A percentile compares a stretch with the other conserved stretches of the same genome.
Evolutionary conservation across 1,140 invertebrate species (phyloP).

Genomic region (Drosophila ambigua): DNA sequence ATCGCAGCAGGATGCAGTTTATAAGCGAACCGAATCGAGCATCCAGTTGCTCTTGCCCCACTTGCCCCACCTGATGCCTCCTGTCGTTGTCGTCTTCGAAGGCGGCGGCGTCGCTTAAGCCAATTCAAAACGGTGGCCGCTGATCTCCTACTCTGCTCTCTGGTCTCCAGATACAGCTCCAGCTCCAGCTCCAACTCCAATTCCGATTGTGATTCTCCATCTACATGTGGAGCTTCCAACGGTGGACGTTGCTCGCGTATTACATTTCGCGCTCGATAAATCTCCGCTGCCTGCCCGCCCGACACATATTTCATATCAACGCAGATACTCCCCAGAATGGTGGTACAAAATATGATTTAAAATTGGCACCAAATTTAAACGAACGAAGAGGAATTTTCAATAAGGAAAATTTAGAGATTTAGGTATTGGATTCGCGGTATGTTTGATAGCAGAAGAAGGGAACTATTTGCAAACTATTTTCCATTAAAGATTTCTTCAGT

Average conservation of each 20-base stretch:
- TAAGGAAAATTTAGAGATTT: too few species aligned
- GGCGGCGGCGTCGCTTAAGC: conserved; percentile 71
- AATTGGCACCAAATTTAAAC: background rate
- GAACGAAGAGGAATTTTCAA: background rate
- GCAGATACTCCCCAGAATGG: conserved; percentile 62
- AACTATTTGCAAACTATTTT: background rate
- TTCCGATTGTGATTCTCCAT: conserved; percentile 13
- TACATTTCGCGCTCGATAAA: conserved; percentile 83
- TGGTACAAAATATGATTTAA: conserved; percentile 12
- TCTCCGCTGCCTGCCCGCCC: conserved; percentile 77
- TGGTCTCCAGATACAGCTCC: conserved; percentile 4
- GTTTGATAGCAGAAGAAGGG: background rate
- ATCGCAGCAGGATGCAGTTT: conserved; percentile 80
- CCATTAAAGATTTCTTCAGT: background rate
- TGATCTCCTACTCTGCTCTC: conserved; percentile 43
- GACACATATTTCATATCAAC: conserved; percentile 82
- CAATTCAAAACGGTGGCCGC: conserved; percentile 79
- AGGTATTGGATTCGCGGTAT: background rate
- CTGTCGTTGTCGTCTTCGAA: conserved; percentile 18
- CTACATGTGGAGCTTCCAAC: conserved; percentile 25
- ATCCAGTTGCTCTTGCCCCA: conserved; percentile 39
- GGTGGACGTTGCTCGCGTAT: conserved; percentile 67
- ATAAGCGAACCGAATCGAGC: conserved; percentile 77
- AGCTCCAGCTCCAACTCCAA: conserved; percentile 1
- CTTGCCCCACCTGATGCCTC: conserved; percentile 27